phyloP scores from a whole-genome alignment of 2,888 invertebrate species.

The Luperina nickerlii region DNA sequence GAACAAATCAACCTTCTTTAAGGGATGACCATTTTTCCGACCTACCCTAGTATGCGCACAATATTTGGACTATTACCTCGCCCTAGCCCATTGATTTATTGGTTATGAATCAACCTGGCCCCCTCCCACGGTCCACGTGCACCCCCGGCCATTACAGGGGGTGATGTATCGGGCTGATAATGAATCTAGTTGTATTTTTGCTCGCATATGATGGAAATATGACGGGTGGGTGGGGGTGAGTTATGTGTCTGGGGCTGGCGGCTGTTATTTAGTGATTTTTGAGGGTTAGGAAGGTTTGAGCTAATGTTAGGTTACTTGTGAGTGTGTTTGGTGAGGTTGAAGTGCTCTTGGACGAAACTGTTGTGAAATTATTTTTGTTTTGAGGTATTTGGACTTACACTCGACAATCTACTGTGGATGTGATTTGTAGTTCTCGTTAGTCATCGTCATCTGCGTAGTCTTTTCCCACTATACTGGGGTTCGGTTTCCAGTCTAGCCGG shows the following conservation, averaged over 20 bases:
- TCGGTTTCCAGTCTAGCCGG: too few species aligned
- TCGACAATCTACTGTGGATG: background rate
- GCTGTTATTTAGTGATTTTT: conserved; percentile 64
- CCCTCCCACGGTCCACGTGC: conserved; percentile 50
- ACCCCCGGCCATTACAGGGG: conserved; percentile 76
- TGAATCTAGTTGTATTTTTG: conserved; percentile 89
- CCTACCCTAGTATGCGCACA: conserved; percentile 70
- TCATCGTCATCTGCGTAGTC: too few species aligned
- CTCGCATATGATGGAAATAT: conserved; percentile 88
- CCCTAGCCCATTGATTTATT: conserved; percentile 88
- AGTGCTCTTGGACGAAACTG: conserved; percentile 6
- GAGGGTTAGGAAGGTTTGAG: conserved; percentile 58
- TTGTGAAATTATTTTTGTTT: background rate
- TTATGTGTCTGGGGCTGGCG: conserved; percentile 70
- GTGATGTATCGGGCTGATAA: conserved; percentile 88
- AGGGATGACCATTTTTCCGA: conserved; percentile 68
- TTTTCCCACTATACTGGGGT: too few species aligned
- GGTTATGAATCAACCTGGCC: conserved; percentile 88
- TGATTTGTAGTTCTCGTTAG: background rate
- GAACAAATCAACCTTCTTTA: conserved; percentile 63
- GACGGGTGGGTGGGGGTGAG: conserved; percentile 78
- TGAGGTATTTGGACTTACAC: background rate
- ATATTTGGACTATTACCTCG: conserved; percentile 88
- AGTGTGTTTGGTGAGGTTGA: conserved; percentile 14
- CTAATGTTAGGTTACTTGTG: conserved; percentile 54